Conservation (phyloP, 1,140 invertebrate species). For the Drosophila elegans region DNA sequence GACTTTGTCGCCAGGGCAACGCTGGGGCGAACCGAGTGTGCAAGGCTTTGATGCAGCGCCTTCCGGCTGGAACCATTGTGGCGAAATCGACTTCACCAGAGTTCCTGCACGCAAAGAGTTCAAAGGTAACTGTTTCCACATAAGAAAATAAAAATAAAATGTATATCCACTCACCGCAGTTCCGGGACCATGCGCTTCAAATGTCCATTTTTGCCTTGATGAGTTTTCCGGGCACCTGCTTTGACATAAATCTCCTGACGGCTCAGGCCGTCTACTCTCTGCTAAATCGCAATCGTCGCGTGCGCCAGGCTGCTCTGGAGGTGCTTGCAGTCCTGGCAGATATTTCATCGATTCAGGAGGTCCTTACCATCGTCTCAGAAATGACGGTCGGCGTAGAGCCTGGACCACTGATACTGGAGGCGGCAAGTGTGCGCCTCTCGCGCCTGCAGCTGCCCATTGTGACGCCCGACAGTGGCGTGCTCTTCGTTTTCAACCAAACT, state of each 20-base stretch:
- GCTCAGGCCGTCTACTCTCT: constrained; percentile 87
- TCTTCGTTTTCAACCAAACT: constrained; percentile 87
- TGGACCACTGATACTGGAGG: constrained; percentile 85
- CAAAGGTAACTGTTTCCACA: constrained; percentile 85
- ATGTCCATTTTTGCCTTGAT: constrained; percentile 91
- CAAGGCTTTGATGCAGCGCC: constrained; percentile 88
- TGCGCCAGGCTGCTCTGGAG: constrained; percentile 92
- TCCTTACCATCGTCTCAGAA: constrained; percentile 85
- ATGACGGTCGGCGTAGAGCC: constrained; percentile 84
- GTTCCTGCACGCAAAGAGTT: constrained; percentile 88
- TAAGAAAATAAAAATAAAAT: too few species aligned
- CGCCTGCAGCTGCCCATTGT: constrained; percentile 88
- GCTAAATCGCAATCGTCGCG: constrained; percentile 89
- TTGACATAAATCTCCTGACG: constrained; percentile 89
- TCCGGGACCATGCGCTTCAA: constrained; percentile 91
- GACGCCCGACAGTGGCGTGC: constrained; percentile 88
- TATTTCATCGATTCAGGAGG: constrained; percentile 87
- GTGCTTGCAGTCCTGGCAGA: constrained; percentile 91
- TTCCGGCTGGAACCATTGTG: constrained; percentile 88
- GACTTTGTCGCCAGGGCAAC: constrained; percentile 87
- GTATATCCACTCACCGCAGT: constrained; percentile 75
- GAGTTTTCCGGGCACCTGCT: constrained; percentile 92
- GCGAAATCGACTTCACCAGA: constrained; percentile 87
- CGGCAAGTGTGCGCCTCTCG: constrained; percentile 87
- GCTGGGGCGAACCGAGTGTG: constrained; percentile 87